These are phyloP conservation scores for Phoeniculus purpureus DNA, from an alignment of 2,797 vertebrate genomes.

Conservation along the genomic window DNA sequence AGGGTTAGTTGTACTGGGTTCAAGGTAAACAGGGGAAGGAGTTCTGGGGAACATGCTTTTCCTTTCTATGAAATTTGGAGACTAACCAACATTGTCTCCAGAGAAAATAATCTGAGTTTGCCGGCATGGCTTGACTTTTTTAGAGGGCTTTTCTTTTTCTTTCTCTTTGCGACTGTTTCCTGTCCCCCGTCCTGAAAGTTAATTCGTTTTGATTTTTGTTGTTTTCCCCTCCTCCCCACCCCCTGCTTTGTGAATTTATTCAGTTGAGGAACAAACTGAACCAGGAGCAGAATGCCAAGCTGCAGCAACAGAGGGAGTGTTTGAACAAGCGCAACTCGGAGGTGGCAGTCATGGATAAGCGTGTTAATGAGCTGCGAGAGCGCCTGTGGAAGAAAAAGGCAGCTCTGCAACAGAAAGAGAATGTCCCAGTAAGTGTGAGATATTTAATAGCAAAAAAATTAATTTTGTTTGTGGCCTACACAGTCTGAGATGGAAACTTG, in stretches of 20 bases:
- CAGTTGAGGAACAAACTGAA: slow-evolving; percentile 94
- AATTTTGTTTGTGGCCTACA: neutral
- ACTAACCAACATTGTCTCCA: neutral
- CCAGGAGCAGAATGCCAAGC: slow-evolving; percentile 89
- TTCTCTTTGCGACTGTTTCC: slow-evolving; percentile 1
- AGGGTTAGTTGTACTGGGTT: neutral
- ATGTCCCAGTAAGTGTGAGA: slow-evolving; percentile 84
- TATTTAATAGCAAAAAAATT: neutral
- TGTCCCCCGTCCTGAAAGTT: slow-evolving; percentile 15
- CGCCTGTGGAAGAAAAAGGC: slow-evolving; percentile 96
- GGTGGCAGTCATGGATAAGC: slow-evolving; percentile 89
- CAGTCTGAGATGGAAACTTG: neutral
- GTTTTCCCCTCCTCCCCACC: neutral
- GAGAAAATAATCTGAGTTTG: neutral
- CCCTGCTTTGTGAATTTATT: slow-evolving; percentile 57
- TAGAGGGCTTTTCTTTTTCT: slow-evolving; percentile 24
- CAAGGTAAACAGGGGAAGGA: neutral
- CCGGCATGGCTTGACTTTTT: slow-evolving; percentile 10
- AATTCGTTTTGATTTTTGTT: slow-evolving; percentile 59
- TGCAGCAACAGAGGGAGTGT: slow-evolving; percentile 92
- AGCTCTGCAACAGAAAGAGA: slow-evolving; percentile 91
- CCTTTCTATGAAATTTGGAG: neutral
- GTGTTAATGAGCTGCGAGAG: slow-evolving; percentile 90
- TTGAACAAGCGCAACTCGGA: slow-evolving; percentile 91
- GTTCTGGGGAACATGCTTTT: neutral